Conservation (phyloP, 2,113 vertebrate genomes). For the Myrmecophaga tridactyla region DNA sequence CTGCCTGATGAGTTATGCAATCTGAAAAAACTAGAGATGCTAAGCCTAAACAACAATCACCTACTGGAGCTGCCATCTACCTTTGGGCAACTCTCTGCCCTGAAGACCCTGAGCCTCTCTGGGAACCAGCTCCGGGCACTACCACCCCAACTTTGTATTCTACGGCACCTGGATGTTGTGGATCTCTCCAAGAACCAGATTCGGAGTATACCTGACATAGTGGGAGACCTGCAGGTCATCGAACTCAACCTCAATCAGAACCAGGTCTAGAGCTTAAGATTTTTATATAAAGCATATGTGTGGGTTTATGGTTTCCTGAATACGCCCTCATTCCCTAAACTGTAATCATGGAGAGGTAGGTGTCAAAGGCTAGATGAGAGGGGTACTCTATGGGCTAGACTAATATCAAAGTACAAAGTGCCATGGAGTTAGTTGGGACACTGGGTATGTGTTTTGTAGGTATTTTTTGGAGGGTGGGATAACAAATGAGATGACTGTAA, state of each 20-base stretch:
- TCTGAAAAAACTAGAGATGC: slow-evolving; percentile 95
- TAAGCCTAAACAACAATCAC: slow-evolving; percentile 92
- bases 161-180: slow-evolving; percentile 93
- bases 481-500: slow-evolving; percentile 16
- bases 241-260: slow-evolving; percentile 99
- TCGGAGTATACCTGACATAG: slow-evolving; percentile 87
- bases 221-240: slow-evolving; percentile 93
- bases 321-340: not conserved
- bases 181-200: slow-evolving; percentile 97
- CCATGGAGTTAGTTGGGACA: not conserved
- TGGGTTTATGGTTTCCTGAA: not conserved
- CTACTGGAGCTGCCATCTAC: slow-evolving; percentile 87
- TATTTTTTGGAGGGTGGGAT: not conserved
- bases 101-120: slow-evolving; percentile 92
- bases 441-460: not conserved
- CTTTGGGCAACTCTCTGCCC: slow-evolving; percentile 90
- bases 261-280: slow-evolving; percentile 86
- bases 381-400: not conserved
- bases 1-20: slow-evolving; percentile 92
- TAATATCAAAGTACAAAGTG: slow-evolving; percentile 17
- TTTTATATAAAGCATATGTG: not conserved
- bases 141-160: slow-evolving; percentile 88
- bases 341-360: not conserved
- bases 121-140: slow-evolving; percentile 92
- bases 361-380: not conserved